Base-by-base conservation (phyloP, 2,797 vertebrate genomes). In the Periparus ater region DNA sequence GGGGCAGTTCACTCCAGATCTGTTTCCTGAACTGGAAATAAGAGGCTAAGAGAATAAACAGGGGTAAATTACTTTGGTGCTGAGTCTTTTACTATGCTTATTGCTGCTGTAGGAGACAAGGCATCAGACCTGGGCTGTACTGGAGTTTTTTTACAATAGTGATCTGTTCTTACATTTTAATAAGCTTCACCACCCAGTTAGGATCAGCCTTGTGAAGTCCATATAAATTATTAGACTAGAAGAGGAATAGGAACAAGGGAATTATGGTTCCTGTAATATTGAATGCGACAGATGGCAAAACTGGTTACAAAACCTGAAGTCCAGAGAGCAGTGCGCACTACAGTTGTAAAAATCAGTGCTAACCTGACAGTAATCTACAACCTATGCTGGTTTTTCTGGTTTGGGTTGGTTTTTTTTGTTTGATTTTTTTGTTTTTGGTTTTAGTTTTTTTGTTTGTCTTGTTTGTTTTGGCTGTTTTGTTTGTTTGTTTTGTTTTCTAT, bases 101-200 rank as follows among this genome's bases (percentile, higher is more conserved):
- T 50, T 5, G 8, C 10, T 42, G 8, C 48, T 30, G 6, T 58
- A 55, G 40, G 51, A 86, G 21, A 50, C 32, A 67, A 47, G 7
- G 4, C 7, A 12, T 4, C 27, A 10, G 27, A 23, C 30, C 29
- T 65, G 66, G 25, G 36, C 30, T 77, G 8, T 34, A 20, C 17
- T 25, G 10, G 6, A 0, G 0, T 6, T 54, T 85, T 81, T 62
- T 29, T 13, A 7, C 42, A 27, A 45, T 22, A 30, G 9, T 36
- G 23, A 77, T 13, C 7, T n/a, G 5, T 50, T 76, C 6, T 45
- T 76, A 34, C 2, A 22, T 66, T 61, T 83, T 58, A 68, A 26
- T 48, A 32, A 73, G 2, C 32, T 61, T 88, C 11, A 44, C 10
- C 22, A 27, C 8, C 7, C 25, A 65, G 13, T 12, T 71, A 51